Evolutionary conservation across 2,888 invertebrate genomes (phyloP).

Genomic region (Megastigmus dorsalis): DNA sequence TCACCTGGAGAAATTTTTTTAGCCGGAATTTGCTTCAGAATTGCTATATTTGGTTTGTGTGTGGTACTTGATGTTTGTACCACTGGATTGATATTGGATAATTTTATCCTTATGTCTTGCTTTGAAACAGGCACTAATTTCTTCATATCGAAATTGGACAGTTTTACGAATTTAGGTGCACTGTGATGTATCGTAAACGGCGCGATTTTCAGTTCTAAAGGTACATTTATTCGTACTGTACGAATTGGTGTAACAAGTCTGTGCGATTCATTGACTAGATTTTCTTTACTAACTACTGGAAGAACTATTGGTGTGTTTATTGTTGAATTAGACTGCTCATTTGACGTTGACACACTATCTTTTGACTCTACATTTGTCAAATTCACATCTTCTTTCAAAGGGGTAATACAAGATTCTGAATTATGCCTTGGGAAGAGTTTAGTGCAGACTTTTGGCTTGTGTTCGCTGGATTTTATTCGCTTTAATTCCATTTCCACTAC

Average conservation of each 20-base stretch:
- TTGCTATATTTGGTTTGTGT: slow-evolving; percentile 57
- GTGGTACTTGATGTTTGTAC: slow-evolving; percentile 26
- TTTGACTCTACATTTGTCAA: background rate
- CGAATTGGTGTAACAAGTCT: slow-evolving; percentile 32
- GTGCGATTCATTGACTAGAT: slow-evolving; percentile 56
- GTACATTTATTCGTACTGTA: slow-evolving; percentile 52
- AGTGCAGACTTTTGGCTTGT: slow-evolving; percentile 61
- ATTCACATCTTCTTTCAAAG: slow-evolving; percentile 2
- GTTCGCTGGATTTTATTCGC: slow-evolving; percentile 74
- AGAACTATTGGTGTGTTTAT: slow-evolving; percentile 36
- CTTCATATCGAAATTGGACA: slow-evolving; percentile 61
- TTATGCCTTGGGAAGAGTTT: slow-evolving; percentile 62
- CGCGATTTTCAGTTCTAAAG: slow-evolving; percentile 54
- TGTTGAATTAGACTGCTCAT: slow-evolving; percentile 5
- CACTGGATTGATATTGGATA: slow-evolving; percentile 55
- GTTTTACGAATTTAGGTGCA: slow-evolving; percentile 60
- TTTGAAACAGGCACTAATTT: slow-evolving; percentile 62
- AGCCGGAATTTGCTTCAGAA: slow-evolving; percentile 60
- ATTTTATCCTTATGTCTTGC: slow-evolving; percentile 59
- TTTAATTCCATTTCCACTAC: slow-evolving; percentile 79
- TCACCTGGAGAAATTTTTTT: slow-evolving; percentile 63
- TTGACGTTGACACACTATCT: slow-evolving; percentile 29
- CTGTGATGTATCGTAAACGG: slow-evolving; percentile 56
- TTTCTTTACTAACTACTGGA: slow-evolving; percentile 60
- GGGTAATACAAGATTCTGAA: slow-evolving; percentile 60